These are phyloP conservation scores for Phocoena sinus DNA, from an alignment of 2,113 vertebrate species.

Conservation along the genomic window DNA sequence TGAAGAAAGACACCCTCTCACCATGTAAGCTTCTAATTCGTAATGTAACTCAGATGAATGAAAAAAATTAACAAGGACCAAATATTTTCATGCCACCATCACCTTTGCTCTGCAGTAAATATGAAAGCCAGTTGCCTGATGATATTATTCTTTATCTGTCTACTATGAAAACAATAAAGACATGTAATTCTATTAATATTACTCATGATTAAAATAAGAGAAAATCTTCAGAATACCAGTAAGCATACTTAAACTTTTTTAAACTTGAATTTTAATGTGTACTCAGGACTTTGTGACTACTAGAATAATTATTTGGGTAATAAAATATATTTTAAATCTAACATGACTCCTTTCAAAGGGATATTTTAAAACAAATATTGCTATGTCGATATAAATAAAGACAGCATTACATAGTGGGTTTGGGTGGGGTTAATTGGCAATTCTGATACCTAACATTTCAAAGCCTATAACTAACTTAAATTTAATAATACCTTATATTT, in stretches of 20 bases:
- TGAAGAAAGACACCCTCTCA: not conserved
- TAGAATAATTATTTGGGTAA: not conserved
- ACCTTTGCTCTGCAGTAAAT: not conserved
- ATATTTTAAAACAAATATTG: not conserved
- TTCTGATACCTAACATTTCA: not conserved
- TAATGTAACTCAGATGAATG: not conserved
- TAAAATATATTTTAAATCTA: not conserved
- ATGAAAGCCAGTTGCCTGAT: not conserved
- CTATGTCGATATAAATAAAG: not conserved
- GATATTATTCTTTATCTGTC: not conserved
- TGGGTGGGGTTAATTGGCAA: not conserved
- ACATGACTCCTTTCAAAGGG: not conserved
- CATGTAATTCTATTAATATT: not conserved
- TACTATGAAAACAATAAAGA: not conserved
- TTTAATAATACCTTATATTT: not conserved
- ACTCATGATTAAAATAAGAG: not conserved
- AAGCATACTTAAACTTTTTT: not conserved
- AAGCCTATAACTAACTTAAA: not conserved
- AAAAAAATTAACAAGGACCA: not conserved
- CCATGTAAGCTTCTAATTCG: not conserved
- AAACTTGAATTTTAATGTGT: not conserved
- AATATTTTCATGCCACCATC: not conserved
- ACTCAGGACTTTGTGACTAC: not conserved
- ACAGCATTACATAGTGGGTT: not conserved
- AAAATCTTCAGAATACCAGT: not conserved